phyloP scores from a whole-genome alignment of 2,113 vertebrate species.

The Bos javanicus region DNA sequence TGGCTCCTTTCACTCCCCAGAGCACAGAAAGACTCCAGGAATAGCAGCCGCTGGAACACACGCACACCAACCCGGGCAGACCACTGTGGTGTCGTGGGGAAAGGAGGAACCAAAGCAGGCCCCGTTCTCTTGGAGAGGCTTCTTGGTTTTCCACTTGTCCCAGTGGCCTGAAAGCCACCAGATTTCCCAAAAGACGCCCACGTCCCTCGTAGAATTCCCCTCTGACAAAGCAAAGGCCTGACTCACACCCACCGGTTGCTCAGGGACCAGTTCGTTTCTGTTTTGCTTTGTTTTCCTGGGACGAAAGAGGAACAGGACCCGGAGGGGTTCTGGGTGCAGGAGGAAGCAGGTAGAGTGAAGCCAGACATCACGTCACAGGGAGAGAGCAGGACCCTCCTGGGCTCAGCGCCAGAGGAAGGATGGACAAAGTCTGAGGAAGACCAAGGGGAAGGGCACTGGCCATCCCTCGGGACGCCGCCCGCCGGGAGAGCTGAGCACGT shows the following conservation, averaged over 20 bases:
- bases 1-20: not conserved
- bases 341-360: not conserved
- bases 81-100: fast-evolving
- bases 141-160: not conserved
- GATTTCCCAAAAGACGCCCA: not conserved
- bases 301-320: not conserved
- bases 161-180: not conserved
- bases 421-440: not conserved
- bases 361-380: fast-evolving
- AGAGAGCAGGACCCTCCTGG: fast-evolving
- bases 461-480: not conserved
- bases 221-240: not conserved
- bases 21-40: not conserved
- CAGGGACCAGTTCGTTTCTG: too few species aligned
- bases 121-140: fast-evolving
- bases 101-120: not conserved
- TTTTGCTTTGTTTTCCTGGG: not conserved
- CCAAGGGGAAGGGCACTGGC: not conserved
- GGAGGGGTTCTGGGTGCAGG: not conserved
- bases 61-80: not conserved
- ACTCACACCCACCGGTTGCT: fast-evolving
- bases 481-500: fast-evolving
- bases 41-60: not conserved
- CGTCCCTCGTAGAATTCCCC: not conserved
- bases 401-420: fast-evolving